These are phyloP conservation scores for Dorcus hopei DNA, from an alignment of 2,888 invertebrate species.

Conservation along the genomic window DNA sequence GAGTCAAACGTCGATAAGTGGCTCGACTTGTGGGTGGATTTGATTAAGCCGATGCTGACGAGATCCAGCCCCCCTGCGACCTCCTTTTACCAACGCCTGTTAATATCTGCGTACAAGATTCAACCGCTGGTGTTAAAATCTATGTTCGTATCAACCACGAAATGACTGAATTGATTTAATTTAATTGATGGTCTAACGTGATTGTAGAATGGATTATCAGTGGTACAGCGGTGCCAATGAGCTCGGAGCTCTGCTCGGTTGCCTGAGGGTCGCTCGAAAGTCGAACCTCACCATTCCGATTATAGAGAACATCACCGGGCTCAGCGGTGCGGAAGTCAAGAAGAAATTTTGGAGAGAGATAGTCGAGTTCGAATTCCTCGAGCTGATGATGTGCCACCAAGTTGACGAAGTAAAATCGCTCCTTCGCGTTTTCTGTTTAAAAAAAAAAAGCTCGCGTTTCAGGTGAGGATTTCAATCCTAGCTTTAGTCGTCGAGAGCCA, in stretches of 20 bases:
- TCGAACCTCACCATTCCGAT: constrained; percentile 41
- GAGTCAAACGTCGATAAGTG: constrained; percentile 44
- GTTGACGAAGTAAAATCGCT: constrained; percentile 56
- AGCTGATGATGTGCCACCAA: constrained; percentile 56
- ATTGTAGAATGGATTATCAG: constrained; percentile 20
- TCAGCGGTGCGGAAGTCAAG: constrained; percentile 17
- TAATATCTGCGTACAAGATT: constrained; percentile 43
- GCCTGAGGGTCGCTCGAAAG: constrained; percentile 53
- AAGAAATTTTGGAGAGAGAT: constrained; percentile 54
- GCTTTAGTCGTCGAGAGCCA: constrained; percentile 70
- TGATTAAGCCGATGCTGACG: constrained; percentile 27
- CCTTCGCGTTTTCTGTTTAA: not conserved
- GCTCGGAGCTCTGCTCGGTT: constrained; percentile 50
- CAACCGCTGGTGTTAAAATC: constrained; percentile 39
- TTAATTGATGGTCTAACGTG: not conserved
- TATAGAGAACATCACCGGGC: constrained; percentile 3
- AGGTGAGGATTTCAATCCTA: constrained; percentile 68
- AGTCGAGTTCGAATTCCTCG: constrained; percentile 53
- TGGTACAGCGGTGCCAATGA: constrained; percentile 32
- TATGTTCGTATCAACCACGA: constrained; percentile 30
- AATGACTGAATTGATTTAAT: not conserved
- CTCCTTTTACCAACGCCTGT: constrained; percentile 38
- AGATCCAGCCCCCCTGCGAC: constrained; percentile 40
- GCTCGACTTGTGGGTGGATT: constrained; percentile 51
- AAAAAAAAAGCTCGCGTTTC: constrained; percentile 23